Conservation (phyloP, 2,888 invertebrate species). For the Hypercompe scribonia region DNA sequence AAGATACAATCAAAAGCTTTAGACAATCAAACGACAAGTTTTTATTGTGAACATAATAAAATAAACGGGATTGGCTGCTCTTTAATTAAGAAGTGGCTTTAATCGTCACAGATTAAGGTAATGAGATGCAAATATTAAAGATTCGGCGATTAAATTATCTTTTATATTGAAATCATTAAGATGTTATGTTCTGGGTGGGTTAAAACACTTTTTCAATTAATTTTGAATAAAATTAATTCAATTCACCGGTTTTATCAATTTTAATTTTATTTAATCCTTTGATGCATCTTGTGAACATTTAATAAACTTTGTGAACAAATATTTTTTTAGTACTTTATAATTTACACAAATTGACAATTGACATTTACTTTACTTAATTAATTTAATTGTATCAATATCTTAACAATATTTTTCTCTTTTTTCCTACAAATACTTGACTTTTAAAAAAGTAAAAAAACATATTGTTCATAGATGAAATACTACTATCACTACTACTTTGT, state of each 20-base stretch:
- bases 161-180: conserved; percentile 9
- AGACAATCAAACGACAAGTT: conserved; percentile 34
- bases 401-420: neutral
- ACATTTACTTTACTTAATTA: neutral
- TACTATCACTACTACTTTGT: neutral
- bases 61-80: conserved; percentile 23
- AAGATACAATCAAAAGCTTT: conserved; percentile 24
- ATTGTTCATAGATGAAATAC: neutral
- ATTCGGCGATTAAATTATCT: conserved; percentile 9
- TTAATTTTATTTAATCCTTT: neutral
- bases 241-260: neutral
- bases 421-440: too few species aligned
- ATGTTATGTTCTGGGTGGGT: neutral
- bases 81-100: conserved; percentile 15
- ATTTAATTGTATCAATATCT: neutral
- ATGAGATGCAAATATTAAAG: conserved; percentile 15
- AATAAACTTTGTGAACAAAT: too few species aligned
- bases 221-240: neutral
- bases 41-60: conserved; percentile 37
- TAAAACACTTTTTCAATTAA: neutral
- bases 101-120: conserved; percentile 14
- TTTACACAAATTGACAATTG: neutral
- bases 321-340: neutral
- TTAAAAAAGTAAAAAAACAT: neutral
- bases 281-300: neutral